Percentiles rank a stretch among this genome's conserved stretches.
Evolutionary conservation across 1,140 invertebrate genomes (phyloP).

Genomic region (Achatina immaculata): DNA sequence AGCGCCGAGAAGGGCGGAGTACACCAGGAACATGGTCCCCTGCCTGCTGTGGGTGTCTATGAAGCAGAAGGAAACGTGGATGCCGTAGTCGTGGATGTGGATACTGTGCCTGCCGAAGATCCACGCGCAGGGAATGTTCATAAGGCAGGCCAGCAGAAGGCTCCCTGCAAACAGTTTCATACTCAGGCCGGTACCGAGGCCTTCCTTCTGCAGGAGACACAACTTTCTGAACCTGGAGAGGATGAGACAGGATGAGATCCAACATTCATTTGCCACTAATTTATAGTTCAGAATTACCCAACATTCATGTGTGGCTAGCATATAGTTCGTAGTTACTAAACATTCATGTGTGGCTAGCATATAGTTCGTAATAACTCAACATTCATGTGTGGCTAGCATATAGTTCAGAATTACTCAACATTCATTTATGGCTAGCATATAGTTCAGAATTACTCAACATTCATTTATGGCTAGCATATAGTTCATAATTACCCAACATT

Average conservation of each 20-base stretch:
- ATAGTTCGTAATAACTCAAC: no score
- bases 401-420: no score
- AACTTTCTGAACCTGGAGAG: conserved; percentile 32
- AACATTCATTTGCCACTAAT: no score
- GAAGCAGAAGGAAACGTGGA: conserved; percentile 32
- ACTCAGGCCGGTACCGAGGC: background rate
- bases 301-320: no score
- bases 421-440: no score
- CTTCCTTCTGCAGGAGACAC: conserved; percentile 19
- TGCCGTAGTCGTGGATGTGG: background rate
- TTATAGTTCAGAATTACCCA: no score
- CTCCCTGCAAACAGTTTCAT: conserved; percentile 34
- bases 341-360: no score
- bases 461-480: no score
- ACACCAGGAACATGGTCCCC: conserved; percentile 20
- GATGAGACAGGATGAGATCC: background rate
- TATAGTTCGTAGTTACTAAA: no score
- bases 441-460: no score
- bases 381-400: no score
- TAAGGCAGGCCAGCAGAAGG: background rate
- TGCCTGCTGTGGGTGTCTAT: conserved; percentile 27
- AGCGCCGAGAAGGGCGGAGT: conserved; percentile 6
- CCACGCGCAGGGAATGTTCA: conserved; percentile 36
- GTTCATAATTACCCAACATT: no score
- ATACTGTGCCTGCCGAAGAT: conserved; percentile 35